Evolutionary conservation across 2,888 invertebrate species (phyloP).

Genomic region (Caenorhabditis sinica): DNA sequence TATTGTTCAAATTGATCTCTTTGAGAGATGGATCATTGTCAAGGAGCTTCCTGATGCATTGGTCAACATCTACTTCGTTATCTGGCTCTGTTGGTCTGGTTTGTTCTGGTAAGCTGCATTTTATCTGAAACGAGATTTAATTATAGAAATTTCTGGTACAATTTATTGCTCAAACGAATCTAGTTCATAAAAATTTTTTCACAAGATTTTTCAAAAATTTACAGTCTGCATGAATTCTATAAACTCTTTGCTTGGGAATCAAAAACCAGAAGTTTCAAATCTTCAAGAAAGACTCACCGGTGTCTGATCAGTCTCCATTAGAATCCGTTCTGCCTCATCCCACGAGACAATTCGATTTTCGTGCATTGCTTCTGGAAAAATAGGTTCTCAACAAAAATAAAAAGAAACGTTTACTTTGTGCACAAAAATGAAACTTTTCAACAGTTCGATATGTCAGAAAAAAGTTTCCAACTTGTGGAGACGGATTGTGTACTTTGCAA

Average conservation of each 20-base stretch:
- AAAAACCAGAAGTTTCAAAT: neutral
- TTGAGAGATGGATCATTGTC: constrained; percentile 91
- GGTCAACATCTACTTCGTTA: constrained; percentile 95
- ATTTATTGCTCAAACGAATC: too few relatives aligned
- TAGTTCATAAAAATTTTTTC: too few relatives aligned
- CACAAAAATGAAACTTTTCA: constrained; percentile 17
- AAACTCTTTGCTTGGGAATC: neutral
- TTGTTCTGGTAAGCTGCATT: constrained; percentile 81
- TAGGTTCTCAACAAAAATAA: neutral
- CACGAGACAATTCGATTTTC: constrained; percentile 83
- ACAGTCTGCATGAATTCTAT: too few relatives aligned
- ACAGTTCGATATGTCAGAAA: constrained; percentile 10
- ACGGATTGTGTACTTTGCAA: constrained; percentile 46
- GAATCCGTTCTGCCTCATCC: constrained; percentile 81
- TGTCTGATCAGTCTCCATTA: constrained; percentile 76
- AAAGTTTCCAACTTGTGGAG: neutral
- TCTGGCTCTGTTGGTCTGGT: constrained; percentile 89
- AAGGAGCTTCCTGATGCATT: constrained; percentile 84
- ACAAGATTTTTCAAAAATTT: too few relatives aligned
- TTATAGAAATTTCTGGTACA: too few relatives aligned
- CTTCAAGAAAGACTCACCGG: constrained; percentile 41
- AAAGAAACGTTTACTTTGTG: constrained; percentile 28
- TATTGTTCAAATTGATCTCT: constrained; percentile 99
- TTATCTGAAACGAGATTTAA: constrained; percentile 73
- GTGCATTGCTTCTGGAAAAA: constrained; percentile 82